phyloP scores from a whole-genome alignment of 2,888 invertebrate species.

The Sminthurinus aureus region DNA sequence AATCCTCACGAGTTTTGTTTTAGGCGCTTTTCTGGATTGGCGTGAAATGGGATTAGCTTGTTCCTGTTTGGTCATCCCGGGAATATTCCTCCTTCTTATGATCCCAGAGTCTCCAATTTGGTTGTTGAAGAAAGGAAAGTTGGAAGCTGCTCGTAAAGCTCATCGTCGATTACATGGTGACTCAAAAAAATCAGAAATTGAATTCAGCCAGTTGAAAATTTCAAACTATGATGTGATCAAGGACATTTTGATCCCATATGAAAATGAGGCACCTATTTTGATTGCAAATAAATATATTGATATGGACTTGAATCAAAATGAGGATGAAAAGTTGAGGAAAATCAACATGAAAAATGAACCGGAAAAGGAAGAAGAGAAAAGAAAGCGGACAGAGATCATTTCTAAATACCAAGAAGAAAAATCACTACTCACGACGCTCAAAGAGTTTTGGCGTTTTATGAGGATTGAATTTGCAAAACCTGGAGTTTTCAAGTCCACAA shows the following conservation, averaged over 20 bases:
- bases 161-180: slow-evolving; percentile 48
- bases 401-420: not conserved
- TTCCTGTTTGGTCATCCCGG: slow-evolving; percentile 45
- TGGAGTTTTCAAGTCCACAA: slow-evolving; percentile 45
- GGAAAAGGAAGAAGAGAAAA: not conserved
- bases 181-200: slow-evolving; percentile 33
- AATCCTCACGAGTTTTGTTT: slow-evolving; percentile 51
- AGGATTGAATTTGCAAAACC: slow-evolving; percentile 5
- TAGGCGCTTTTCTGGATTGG: slow-evolving; percentile 53
- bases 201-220: slow-evolving; percentile 6
- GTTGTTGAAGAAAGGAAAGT: slow-evolving; percentile 35
- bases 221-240: not conserved
- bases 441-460: not conserved
- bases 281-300: not conserved
- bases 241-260: no score
- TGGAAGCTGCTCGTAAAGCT: slow-evolving; percentile 47
- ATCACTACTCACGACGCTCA: not conserved
- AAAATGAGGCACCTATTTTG: no score
- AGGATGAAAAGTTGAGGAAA: not conserved
- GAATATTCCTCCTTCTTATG: slow-evolving; percentile 46
- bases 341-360: not conserved
- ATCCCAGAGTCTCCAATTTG: slow-evolving; percentile 56
- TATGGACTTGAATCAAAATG: slow-evolving; percentile 46
- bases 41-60: slow-evolving; percentile 49
- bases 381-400: not conserved